phyloP scores from a whole-genome alignment of 2,888 invertebrate species.

The Zaprionus bogoriensis region DNA sequence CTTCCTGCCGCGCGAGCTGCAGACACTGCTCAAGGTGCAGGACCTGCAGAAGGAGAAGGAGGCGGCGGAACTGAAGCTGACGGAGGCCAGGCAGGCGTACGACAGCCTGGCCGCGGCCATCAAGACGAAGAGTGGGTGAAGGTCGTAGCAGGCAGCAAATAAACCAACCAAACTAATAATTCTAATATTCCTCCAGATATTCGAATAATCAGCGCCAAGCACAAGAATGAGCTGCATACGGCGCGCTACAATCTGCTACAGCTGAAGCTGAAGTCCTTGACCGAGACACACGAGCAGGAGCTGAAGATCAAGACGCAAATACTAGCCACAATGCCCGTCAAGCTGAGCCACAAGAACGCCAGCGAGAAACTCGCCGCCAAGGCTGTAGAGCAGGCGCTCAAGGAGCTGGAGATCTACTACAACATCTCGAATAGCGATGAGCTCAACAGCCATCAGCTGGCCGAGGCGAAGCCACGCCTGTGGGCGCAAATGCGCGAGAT shows the following conservation, averaged over 20 bases:
- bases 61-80: constrained; percentile 42
- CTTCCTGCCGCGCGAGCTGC: constrained; percentile 77
- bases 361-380: constrained; percentile 70
- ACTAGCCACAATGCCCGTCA: constrained; percentile 75
- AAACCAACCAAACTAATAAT: no score
- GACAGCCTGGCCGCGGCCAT: constrained; percentile 69
- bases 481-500: constrained; percentile 78
- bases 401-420: constrained; percentile 78
- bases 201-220: constrained; percentile 68
- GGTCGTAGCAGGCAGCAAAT: neutral
- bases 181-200: constrained; percentile 65
- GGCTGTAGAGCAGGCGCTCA: constrained; percentile 70
- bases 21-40: constrained; percentile 72
- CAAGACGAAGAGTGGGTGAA: constrained; percentile 77
- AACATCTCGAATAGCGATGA: constrained; percentile 55
- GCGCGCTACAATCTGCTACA: constrained; percentile 71
- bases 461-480: constrained; percentile 70
- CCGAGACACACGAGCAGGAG: constrained; percentile 64
- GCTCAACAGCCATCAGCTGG: constrained; percentile 38
- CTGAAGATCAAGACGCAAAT: constrained; percentile 64
- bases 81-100: constrained; percentile 64
- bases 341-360: constrained; percentile 69
- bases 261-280: constrained; percentile 67
- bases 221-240: constrained; percentile 61
- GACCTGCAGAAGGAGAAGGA: constrained; percentile 67